Conservation (phyloP, 1,140 invertebrate genomes). For the Probaryconus sp. region DNA sequence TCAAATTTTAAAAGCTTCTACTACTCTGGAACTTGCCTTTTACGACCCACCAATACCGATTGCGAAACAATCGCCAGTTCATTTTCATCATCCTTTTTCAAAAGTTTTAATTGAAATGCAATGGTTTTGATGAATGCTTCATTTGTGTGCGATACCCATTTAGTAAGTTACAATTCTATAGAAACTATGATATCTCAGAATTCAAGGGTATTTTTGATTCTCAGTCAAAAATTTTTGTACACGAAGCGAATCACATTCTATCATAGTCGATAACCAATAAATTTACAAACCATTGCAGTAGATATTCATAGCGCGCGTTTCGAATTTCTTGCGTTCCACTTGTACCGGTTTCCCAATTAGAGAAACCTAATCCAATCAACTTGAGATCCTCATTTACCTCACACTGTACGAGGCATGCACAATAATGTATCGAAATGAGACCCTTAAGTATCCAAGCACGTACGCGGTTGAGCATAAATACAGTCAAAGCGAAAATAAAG, state of each 20-base stretch:
- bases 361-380: conserved; percentile 61
- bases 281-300: conserved; percentile 37
- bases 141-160: no score
- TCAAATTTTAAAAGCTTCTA: no score
- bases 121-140: no score
- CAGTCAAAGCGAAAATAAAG: conserved; percentile 21
- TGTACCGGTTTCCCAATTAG: conserved; percentile 60
- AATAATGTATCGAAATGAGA: conserved; percentile 56
- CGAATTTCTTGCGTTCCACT: conserved; percentile 63
- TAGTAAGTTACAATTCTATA: no score
- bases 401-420: conserved; percentile 42
- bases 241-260: conserved; percentile 7
- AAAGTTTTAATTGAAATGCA: no score
- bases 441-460: conserved; percentile 48
- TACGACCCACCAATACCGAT: no score
- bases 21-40: no score
- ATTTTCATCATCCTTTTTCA: no score
- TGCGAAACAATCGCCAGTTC: no score
- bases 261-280: conserved; percentile 43
- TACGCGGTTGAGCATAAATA: conserved; percentile 36
- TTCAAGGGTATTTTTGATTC: no score
- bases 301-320: conserved; percentile 49
- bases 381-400: conserved; percentile 58
- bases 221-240: no score
- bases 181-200: no score